phyloP scores from a whole-genome alignment of 2,113 vertebrate species.

The Clarias macrocephalus region DNA sequence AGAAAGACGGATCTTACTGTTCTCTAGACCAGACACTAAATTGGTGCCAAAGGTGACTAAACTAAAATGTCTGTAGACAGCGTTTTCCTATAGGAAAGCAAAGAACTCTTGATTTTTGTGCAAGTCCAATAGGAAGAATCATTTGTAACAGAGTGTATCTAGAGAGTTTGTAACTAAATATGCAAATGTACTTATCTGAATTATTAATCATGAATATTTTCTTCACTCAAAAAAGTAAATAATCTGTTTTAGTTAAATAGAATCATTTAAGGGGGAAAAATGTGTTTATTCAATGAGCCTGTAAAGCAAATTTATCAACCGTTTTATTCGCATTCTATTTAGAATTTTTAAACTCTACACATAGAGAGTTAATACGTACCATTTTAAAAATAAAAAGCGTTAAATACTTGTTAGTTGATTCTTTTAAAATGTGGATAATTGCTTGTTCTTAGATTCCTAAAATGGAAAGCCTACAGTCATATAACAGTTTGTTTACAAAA shows the following conservation, averaged over 20 bases:
- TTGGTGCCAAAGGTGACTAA: not conserved
- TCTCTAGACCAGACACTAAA: not conserved
- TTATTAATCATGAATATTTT: not conserved
- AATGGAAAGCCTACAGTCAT: not conserved
- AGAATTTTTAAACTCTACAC: not conserved
- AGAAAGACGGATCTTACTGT: constrained; percentile 27
- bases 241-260: not conserved
- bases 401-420: not conserved
- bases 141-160: not conserved
- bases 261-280: not conserved
- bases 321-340: not conserved
- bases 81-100: not conserved
- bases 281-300: not conserved
- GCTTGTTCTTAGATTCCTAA: not conserved
- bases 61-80: not conserved
- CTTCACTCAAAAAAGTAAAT: not conserved
- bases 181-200: not conserved
- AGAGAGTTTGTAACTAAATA: not conserved
- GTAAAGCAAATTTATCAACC: not conserved
- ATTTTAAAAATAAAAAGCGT: not conserved
- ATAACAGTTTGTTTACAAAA: not conserved
- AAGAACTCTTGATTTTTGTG: not conserved
- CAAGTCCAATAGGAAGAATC: not conserved
- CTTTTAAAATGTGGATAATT: not conserved
- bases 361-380: not conserved